Evolutionary conservation across 2,888 invertebrate species (phyloP).

Genomic region (Phaonia tiefii): DNA sequence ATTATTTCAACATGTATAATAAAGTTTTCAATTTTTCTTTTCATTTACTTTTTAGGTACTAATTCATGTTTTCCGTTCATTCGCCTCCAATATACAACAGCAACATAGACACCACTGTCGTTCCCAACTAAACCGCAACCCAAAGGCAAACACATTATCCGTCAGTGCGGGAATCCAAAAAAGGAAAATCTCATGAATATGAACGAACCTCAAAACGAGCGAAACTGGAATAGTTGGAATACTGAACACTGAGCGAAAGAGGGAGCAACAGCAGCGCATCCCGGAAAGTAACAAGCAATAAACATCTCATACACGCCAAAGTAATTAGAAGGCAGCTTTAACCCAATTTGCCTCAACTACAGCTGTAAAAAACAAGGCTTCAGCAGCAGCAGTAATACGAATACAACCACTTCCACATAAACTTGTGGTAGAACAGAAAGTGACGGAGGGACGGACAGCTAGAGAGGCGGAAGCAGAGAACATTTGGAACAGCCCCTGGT

Average conservation of each 20-base stretch:
- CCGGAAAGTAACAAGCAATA: slow-evolving; percentile 54
- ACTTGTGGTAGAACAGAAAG: not conserved
- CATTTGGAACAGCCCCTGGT: slow-evolving; percentile 46
- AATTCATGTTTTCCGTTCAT: slow-evolving; percentile 59
- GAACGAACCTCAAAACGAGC: slow-evolving; percentile 22
- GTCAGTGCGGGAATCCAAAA: slow-evolving; percentile 33
- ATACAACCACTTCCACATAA: slow-evolving; percentile 12
- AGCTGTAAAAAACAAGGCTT: slow-evolving; percentile 24
- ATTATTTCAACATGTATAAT: slow-evolving; percentile 43
- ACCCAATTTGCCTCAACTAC: slow-evolving; percentile 61
- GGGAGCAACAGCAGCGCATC: slow-evolving; percentile 11
- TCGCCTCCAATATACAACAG: slow-evolving; percentile 40
- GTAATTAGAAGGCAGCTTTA: slow-evolving; percentile 62
- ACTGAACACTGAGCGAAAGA: slow-evolving; percentile 28
- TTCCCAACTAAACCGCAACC: not conserved
- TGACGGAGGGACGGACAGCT: not conserved
- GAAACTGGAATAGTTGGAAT: slow-evolving; percentile 11
- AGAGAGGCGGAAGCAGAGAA: slow-evolving; percentile 6
- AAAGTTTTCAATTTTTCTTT: slow-evolving; percentile 26
- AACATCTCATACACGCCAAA: slow-evolving; percentile 61
- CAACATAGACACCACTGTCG: not conserved
- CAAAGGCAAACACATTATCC: slow-evolving; percentile 33
- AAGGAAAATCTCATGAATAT: slow-evolving; percentile 54
- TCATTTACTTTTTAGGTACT: slow-evolving; percentile 55
- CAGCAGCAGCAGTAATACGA: slow-evolving; percentile 7